Base-by-base conservation (phyloP, 1,140 invertebrate species). In the Cydia fagiglandana region DNA sequence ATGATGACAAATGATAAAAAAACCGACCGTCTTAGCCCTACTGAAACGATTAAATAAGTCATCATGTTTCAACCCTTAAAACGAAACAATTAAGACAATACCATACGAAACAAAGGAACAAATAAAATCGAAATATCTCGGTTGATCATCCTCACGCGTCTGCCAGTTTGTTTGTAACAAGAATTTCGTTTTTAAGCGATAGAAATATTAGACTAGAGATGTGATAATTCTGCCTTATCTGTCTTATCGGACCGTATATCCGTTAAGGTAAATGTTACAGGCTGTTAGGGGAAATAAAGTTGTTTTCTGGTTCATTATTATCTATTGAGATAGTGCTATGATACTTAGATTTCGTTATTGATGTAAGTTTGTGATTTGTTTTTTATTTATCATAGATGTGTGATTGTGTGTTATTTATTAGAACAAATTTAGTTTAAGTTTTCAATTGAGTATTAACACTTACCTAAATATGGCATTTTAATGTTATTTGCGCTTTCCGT, bases 61-160 rank as follows among this genome's bases (percentile, higher is more conserved):
- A 61, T 4, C 17, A 12, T 61, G 81, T 83, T 81, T 74, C 76
- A 79, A 70, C 79, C 76, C 77, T 83, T 76, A 85, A 88, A 86
- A 87, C 84, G 87, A 86, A 87, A 86, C 83, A 88, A 90, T 88
- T 89, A 89, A 89, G 80, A 84, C 83, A 85, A 81, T 81, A 82
- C 74, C 53, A 66, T 77, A 80, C 78, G 78, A 78, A 47, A 85
- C 80, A 83, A 84, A 81, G 79, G 75, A 83, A 80, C 75, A 79
- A 79, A 75, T 76, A 76, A 79, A 50, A 73, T 45, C 75, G 73
- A 70, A 76, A 34, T 17, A 64, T 73, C 38, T 64, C 79, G 81
- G 84, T 87, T 87, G 82, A 88, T 89, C 87, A 87, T 88, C 80
- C 77, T 87, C 84, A 88, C 75, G 73, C 53, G 77, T 80, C n/a